Evolutionary conservation across 2,797 vertebrate genomes (phyloP), one percentile per base, ranked within the genome.

Genomic region (Notolepis coatsorum): DNA sequence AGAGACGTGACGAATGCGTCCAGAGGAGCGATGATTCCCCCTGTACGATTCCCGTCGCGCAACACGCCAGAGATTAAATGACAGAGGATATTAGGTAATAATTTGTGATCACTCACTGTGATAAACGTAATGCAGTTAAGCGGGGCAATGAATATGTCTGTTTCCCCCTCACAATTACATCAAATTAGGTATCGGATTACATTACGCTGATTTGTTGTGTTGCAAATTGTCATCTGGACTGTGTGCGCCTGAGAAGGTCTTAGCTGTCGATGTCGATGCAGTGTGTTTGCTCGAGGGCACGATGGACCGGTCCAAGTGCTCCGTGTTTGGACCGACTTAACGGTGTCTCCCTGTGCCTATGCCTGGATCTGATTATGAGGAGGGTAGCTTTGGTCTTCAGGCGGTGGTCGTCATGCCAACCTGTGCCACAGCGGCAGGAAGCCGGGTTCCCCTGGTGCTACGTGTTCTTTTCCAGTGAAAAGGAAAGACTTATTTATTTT

Each of bases 1-100:
- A 88, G 82, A 85, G 85, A 80, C 84, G 80, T 61, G 70, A 89
- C 85, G 87, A 89, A 90, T 85, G 88, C 82, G 88, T 88, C 87
- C 85, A 84, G 82, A 87, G 80, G 54, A 73, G 80, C 82, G 78
- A 85, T 85, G 77, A 89, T 80, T 89, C 76, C 75, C 71, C 68
- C 65, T 73, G n/a, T 24, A 74, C n/a, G 81, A 86, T 84, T 82
- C 88, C 86, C 84, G 89, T 86, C 82, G 89, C 85, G 84, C 76
- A 66, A 85, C n/a, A 86, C 71, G 64, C 74, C 47, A 80, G 81
- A 87, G 86, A 91, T 91, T 83, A 89, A 90, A 89, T 80, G 85
- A 89, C 82, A 84, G 78, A 63, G 61, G 81, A 79, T 81, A 85
- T 90, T 85, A 86, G 81, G 70, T 82, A 84, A 90, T 86, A 59